Evolutionary conservation across 2,888 invertebrate species (phyloP), one percentile per base, ranked within the genome.

Genomic region (Dysmachus trigonus): DNA sequence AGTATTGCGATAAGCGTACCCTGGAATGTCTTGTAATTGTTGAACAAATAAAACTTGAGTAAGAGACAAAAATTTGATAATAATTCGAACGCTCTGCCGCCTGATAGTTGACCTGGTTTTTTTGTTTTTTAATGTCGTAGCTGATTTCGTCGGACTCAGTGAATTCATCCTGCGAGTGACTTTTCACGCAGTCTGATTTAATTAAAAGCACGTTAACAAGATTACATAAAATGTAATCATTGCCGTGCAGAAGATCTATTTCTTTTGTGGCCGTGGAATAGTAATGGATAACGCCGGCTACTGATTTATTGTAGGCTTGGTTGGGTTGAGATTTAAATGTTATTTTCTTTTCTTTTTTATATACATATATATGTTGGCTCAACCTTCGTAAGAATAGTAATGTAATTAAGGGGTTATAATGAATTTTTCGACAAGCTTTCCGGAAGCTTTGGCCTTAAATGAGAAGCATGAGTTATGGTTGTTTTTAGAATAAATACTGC

Each of bases 111-210:
- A 77, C 77, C 77, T 38, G 47, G 7, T 47, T 77, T 77, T 47
- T 77, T 77, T 47, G 15, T 38, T 41, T 27, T 77, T 30, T 30
- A 22, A 47, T 22, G 41, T 27, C 10, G 47, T 22, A 77, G 35
- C 27, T 77, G 5, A 77, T 30, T 77, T 27, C 47, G 47, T 77
- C 62, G 62, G 27, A 62, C 27, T 62, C 22, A n/a, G n/a, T 47
- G 41, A 47, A 27, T 47, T 41, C 30, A 15, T 47, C 30, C 30
- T 77, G 76, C 13, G 8, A 27, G 47, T 77, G 22, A 18, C 53
- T 77, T 41, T 77, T 77, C 77, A 77, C 77, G 77, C n/a, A 41
- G 47, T 77, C 41, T 27, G 27, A 15, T 77, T 77, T 47, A 77
- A 77, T 41, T 77, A 77, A 77, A 77, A 77, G 30, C 77, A 47